Percentiles rank a stretch among this genome's conserved stretches.
These are phyloP conservation scores for Caenorhabditis doughertyi DNA, from an alignment of 2,888 invertebrate genomes.

Conservation along the genomic window DNA sequence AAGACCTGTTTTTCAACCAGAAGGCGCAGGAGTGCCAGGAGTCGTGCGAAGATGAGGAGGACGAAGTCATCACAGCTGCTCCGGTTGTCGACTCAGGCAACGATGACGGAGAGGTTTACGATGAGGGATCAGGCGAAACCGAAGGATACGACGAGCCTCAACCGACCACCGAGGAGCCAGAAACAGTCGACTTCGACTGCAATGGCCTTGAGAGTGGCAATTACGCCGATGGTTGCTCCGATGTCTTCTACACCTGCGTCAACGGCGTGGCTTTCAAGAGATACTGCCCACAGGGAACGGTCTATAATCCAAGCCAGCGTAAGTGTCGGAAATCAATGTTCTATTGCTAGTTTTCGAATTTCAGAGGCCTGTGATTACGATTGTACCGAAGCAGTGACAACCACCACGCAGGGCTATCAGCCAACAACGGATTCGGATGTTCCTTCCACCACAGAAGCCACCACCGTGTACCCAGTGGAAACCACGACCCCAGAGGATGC, in stretches of 20 bases:
- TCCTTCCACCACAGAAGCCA: background rate
- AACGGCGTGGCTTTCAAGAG: constrained; percentile 41
- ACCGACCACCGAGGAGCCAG: constrained; percentile 39
- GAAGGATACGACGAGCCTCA: constrained; percentile 14
- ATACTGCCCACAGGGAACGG: constrained; percentile 50
- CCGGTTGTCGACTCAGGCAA: background rate
- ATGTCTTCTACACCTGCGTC: constrained; percentile 57
- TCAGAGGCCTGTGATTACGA: constrained; percentile 57
- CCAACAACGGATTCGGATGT: constrained; percentile 19
- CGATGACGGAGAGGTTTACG: constrained; percentile 36
- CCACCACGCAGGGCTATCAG: constrained; percentile 22
- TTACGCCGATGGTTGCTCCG: constrained; percentile 64
- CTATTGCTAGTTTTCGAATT: constrained; percentile 3
- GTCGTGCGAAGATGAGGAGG: constrained; percentile 44
- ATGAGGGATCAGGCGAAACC: constrained; percentile 20
- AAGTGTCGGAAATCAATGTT: background rate
- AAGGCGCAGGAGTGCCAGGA: constrained; percentile 35
- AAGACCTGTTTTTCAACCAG: constrained; percentile 33
- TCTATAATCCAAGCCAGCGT: constrained; percentile 57
- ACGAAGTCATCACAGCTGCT: background rate
- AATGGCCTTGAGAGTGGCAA: constrained; percentile 51
- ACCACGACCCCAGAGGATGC: background rate
- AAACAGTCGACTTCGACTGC: constrained; percentile 52
- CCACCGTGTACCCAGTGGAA: background rate
- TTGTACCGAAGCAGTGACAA: constrained; percentile 29